Percentiles rank a stretch among this genome's conserved stretches.
These are phyloP conservation scores for Glyptemys insculpta DNA, from an alignment of 2,797 vertebrate species.

Conservation along the genomic window DNA sequence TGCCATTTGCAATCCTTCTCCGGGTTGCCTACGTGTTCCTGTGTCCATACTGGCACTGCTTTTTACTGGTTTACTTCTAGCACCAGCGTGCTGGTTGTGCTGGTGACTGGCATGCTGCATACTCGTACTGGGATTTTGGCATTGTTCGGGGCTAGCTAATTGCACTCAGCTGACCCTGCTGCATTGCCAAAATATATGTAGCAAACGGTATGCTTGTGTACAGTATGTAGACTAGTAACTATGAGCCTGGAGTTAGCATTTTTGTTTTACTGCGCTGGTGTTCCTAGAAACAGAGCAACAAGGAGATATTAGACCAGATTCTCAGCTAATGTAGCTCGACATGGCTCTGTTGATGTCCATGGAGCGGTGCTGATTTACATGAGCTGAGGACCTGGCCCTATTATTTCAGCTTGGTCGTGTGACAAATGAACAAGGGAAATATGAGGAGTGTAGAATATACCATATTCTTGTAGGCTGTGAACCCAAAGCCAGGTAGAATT, in stretches of 20 bases:
- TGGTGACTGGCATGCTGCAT: not conserved
- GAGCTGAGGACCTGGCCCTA: not conserved
- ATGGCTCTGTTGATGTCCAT: not conserved
- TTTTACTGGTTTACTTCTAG: not conserved
- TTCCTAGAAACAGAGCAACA: not conserved
- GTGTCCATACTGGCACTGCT: not conserved
- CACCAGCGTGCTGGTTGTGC: not conserved
- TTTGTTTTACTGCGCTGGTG: accelerated
- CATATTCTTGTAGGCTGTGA: not conserved
- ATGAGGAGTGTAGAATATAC: not conserved
- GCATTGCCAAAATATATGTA: too few relatives aligned
- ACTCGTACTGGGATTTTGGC: not conserved
- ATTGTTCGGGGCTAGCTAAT: accelerated
- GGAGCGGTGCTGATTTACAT: not conserved
- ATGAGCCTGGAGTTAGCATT: accelerated
- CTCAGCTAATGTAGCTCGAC: accelerated
- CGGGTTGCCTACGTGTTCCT: not conserved
- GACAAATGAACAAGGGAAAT: not conserved
- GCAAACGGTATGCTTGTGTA: not conserved
- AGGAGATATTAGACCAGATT: accelerated
- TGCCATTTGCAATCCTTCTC: not conserved
- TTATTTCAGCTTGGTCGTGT: not conserved
- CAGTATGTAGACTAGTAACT: too few relatives aligned
- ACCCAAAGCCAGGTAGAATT: accelerated
- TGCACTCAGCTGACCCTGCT: too few relatives aligned